Percentiles rank a stretch among this genome's conserved stretches.
Conservation (phyloP, 2,113 vertebrate genomes). For the Zosterops hypoxanthus region DNA sequence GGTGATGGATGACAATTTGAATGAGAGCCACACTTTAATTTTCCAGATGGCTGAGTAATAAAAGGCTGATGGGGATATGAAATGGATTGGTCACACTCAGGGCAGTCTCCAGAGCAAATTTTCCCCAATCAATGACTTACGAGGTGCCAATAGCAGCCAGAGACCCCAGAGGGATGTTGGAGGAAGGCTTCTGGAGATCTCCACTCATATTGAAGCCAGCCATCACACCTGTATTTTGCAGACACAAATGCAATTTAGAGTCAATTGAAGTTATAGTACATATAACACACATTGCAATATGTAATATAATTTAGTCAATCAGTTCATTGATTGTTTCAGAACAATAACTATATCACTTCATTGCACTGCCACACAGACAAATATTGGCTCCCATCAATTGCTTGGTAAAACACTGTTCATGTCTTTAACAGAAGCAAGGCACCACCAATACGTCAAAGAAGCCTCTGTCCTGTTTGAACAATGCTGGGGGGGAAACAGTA, state of each 20-base stretch:
- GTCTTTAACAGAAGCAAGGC: neutral
- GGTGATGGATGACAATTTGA: constrained; percentile 27
- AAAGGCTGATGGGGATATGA: constrained; percentile 55
- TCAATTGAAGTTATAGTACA: neutral
- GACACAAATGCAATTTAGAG: constrained; percentile 15
- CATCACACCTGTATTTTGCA: constrained; percentile 88
- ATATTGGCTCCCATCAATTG: neutral
- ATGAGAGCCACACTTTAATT: constrained; percentile 61
- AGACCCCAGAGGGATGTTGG: constrained; percentile 93
- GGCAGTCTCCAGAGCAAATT: neutral
- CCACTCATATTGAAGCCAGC: constrained; percentile 98
- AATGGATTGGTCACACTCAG: constrained; percentile 48
- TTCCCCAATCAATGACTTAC: constrained; percentile 76
- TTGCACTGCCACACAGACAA: neutral
- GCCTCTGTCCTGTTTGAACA: constrained; percentile 57
- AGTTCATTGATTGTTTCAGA: neutral
- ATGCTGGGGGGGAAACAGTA: neutral
- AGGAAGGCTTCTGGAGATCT: constrained; percentile 89
- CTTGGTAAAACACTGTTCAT: neutral
- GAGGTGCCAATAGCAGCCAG: constrained; percentile 92
- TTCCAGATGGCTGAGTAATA: constrained; percentile 62
- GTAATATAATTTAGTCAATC: neutral
- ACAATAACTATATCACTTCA: neutral
- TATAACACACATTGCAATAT: neutral
- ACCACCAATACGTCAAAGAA: constrained; percentile 8